Evolutionary conservation across 2,888 invertebrate species (phyloP).

Genomic region (Globia sparganii): DNA sequence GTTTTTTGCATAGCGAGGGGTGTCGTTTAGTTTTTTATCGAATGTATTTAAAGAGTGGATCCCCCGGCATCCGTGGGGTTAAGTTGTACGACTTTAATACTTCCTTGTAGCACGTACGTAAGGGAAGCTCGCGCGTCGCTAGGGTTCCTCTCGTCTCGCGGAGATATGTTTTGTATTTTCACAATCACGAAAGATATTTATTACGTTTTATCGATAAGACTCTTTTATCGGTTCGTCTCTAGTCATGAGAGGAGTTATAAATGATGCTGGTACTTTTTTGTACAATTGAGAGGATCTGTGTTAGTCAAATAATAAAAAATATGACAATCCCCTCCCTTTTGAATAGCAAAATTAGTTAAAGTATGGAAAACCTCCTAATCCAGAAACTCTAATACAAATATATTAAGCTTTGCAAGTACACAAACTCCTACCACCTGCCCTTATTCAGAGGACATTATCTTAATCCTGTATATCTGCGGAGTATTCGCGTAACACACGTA

Average conservation of each 20-base stretch:
- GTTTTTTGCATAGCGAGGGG: slow-evolving; percentile 80
- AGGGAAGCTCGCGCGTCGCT: slow-evolving; percentile 57
- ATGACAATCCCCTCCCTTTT: not conserved
- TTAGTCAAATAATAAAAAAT: not conserved
- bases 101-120: slow-evolving; percentile 83
- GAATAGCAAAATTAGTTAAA: not conserved
- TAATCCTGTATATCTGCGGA: not conserved
- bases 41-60: slow-evolving; percentile 87
- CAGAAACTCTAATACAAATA: not conserved
- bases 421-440: not conserved
- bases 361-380: not conserved
- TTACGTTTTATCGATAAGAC: slow-evolving; percentile 56
- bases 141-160: slow-evolving; percentile 51
- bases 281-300: not conserved
- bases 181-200: slow-evolving; percentile 60
- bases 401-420: not conserved
- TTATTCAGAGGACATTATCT: not conserved
- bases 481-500: not conserved
- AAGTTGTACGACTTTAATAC: slow-evolving; percentile 87
- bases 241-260: slow-evolving; percentile 10
- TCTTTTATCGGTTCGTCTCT: slow-evolving; percentile 16
- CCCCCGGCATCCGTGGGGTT: slow-evolving; percentile 81
- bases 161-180: slow-evolving; percentile 56
- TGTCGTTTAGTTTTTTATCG: slow-evolving; percentile 89
- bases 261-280: not conserved